Percentiles rank a stretch among this genome's conserved stretches.
phyloP scores from a whole-genome alignment of 2,113 vertebrate genomes.

The Bungarus multicinctus region DNA sequence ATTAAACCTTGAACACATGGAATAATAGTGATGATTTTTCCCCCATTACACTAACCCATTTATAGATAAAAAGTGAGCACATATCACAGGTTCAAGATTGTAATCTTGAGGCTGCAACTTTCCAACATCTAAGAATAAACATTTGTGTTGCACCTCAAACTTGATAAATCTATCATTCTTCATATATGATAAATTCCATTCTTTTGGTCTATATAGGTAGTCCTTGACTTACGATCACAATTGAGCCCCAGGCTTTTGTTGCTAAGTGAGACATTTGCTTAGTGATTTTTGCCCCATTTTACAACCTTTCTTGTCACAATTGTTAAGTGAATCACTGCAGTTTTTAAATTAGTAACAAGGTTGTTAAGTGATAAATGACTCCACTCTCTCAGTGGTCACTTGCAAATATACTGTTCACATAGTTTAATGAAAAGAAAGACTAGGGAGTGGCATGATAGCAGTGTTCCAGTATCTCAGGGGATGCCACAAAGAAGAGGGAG shows the following conservation, averaged over 20 bases:
- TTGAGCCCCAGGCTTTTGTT: too few species aligned
- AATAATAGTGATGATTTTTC: not conserved
- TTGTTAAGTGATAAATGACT: not conserved
- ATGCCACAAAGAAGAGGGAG: too few species aligned
- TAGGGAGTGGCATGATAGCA: too few species aligned
- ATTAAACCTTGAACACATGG: not conserved
- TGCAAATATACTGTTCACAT: not conserved
- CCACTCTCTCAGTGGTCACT: not conserved
- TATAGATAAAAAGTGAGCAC: not conserved
- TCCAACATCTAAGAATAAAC: not conserved
- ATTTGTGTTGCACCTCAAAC: not conserved
- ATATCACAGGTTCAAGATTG: not conserved
- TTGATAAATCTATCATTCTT: not conserved
- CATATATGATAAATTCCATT: not conserved
- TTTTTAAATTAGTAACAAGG: too few species aligned
- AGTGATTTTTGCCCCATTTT: too few species aligned
- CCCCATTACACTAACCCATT: not conserved
- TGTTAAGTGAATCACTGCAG: too few species aligned
- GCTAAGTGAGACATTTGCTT: too few species aligned
- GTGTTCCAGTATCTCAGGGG: too few species aligned
- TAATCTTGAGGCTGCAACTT: not conserved
- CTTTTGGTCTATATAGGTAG: not conserved
- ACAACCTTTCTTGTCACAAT: too few species aligned
- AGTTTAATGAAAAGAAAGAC: too few species aligned
- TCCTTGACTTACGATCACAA: too few species aligned